Conservation (phyloP, 2,888 invertebrate genomes). For the Dexiosoma caninum region DNA sequence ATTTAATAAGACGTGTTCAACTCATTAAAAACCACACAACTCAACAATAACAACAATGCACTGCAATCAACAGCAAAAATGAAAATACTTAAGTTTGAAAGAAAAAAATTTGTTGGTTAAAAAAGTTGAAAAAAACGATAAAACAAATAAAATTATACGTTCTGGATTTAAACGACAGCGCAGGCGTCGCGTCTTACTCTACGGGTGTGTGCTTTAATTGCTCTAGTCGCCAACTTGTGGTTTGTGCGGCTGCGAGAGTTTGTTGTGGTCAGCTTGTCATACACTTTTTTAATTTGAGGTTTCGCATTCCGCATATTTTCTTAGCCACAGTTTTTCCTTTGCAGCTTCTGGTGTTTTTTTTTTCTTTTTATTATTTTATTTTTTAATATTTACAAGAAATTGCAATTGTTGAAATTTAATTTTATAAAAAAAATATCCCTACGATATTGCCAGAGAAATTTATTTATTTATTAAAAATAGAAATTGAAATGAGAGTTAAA, state of each 20-base stretch:
- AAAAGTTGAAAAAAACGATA: constrained; percentile 32
- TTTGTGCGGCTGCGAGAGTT: constrained; percentile 44
- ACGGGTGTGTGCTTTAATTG: constrained; percentile 64
- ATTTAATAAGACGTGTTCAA: constrained; percentile 68
- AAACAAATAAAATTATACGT: constrained; percentile 43
- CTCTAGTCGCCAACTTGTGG: constrained; percentile 63
- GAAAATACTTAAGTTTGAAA: neutral
- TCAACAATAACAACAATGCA: constrained; percentile 43
- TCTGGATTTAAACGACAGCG: constrained; percentile 35
- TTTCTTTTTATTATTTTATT: constrained; percentile 42
- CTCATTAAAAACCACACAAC: constrained; percentile 67
- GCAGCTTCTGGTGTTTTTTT: neutral
- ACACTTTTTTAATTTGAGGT: constrained; percentile 26
- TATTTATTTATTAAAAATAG: neutral
- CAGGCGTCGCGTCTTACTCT: constrained; percentile 58
- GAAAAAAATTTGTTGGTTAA: constrained; percentile 28
- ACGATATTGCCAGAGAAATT: neutral
- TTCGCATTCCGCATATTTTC: constrained; percentile 69
- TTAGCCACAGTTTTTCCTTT: neutral
- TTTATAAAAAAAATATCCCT: neutral
- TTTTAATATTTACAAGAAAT: constrained; percentile 50
- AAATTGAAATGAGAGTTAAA: neutral
- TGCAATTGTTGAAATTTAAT: constrained; percentile 42
- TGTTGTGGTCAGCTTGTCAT: constrained; percentile 71
- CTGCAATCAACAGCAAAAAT: neutral